Conservation (phyloP, 2,888 invertebrate genomes). For the Caradrina clavipalpis region DNA sequence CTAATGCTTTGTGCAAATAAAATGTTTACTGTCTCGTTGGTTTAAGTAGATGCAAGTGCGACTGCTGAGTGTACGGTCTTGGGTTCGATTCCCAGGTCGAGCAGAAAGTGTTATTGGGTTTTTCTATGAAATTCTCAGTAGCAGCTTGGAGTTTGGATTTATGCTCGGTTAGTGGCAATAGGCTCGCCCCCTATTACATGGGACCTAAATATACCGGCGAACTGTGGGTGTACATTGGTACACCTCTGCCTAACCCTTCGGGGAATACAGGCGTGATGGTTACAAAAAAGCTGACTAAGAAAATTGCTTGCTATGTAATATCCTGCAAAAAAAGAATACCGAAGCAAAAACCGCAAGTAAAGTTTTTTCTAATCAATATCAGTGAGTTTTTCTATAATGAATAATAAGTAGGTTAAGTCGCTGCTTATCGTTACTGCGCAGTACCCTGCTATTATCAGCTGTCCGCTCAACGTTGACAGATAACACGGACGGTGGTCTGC, state of each 20-base stretch:
- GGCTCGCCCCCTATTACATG: no score
- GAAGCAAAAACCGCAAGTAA: not conserved
- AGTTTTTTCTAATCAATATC: slow-evolving; percentile 34
- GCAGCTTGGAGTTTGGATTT: no score
- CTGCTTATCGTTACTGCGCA: slow-evolving; percentile 83
- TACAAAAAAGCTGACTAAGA: not conserved
- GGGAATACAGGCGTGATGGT: no score
- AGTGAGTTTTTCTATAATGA: slow-evolving; percentile 60
- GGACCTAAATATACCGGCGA: no score
- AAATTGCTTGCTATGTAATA: not conserved
- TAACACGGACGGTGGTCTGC: slow-evolving; percentile 72
- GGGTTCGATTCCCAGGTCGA: not conserved
- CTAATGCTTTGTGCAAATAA: not conserved
- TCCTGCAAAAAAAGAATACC: not conserved
- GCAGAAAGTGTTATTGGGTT: not conserved
- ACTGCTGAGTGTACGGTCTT: not conserved
- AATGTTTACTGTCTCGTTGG: not conserved
- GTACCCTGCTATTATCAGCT: slow-evolving; percentile 77
- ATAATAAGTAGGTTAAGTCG: slow-evolving; percentile 84
- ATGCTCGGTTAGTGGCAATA: no score
- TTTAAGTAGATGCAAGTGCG: not conserved
- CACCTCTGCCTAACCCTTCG: no score
- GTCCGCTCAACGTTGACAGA: slow-evolving; percentile 81
- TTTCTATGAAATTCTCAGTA: no score
- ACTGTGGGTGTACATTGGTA: no score